phyloP scores from a whole-genome alignment of 2,888 invertebrate genomes.

The Bombyx huttoni region DNA sequence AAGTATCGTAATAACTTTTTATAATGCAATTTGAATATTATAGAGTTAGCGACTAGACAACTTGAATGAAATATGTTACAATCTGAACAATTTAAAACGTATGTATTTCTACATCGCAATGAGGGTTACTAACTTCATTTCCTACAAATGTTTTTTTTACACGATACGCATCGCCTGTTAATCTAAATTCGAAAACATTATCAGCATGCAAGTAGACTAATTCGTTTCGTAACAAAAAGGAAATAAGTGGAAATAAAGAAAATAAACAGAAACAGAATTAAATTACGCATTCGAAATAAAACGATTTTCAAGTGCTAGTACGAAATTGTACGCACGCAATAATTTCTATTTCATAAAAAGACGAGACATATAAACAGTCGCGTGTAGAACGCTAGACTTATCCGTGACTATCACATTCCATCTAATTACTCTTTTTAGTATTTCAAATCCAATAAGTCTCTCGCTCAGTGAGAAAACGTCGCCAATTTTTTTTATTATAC shows the following conservation, averaged over 20 bases:
- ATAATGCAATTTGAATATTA: neutral
- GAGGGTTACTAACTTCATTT: neutral
- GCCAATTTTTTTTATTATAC: too few species aligned
- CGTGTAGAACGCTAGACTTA: slow-evolving; percentile 27
- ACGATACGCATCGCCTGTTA: neutral
- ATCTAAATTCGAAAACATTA: neutral
- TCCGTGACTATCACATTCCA: slow-evolving; percentile 16
- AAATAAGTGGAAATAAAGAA: slow-evolving; percentile 15
- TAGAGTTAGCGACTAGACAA: neutral
- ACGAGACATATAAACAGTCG: slow-evolving; percentile 23
- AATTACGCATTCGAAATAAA: slow-evolving; percentile 2
- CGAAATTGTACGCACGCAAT: slow-evolving; percentile 19
- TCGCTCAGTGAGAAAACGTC: neutral
- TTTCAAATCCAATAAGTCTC: neutral
- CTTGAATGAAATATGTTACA: neutral
- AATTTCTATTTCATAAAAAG: slow-evolving; percentile 14
- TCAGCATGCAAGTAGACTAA: slow-evolving; percentile 17
- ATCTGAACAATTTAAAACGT: neutral
- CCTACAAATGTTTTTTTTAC: neutral
- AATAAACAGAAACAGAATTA: slow-evolving; percentile 21
- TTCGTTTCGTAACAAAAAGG: slow-evolving; percentile 32
- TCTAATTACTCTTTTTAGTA: slow-evolving; percentile 5
- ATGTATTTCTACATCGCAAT: neutral
- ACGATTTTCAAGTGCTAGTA: slow-evolving; percentile 16
- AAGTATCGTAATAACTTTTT: neutral